These are phyloP conservation scores for Allolobophora icterica DNA, from an alignment of 2,888 invertebrate genomes.

Conservation along the genomic window DNA sequence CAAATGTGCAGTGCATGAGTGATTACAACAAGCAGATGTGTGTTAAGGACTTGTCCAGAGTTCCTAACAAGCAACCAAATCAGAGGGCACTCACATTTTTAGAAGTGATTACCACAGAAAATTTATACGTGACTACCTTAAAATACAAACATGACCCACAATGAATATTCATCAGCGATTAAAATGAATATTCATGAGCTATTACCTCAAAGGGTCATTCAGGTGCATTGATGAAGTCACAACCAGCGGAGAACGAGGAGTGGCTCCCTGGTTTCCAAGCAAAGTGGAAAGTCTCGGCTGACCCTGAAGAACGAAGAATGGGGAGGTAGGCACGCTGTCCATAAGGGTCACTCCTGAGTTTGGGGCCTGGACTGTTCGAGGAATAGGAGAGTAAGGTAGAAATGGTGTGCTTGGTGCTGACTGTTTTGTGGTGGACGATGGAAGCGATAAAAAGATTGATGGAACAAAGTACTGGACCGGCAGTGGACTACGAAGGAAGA, in stretches of 20 bases:
- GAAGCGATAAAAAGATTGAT: slow-evolving; percentile 54
- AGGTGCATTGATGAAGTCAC: slow-evolving; percentile 1
- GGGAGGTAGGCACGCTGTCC: background rate
- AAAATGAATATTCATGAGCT: background rate
- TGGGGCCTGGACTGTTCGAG: background rate
- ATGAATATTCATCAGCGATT: background rate
- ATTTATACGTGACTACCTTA: too few relatives aligned
- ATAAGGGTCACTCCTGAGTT: background rate
- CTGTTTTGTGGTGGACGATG: background rate
- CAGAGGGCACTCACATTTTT: background rate
- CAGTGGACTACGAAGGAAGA: slow-evolving; percentile 18
- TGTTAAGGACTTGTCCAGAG: background rate
- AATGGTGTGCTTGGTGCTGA: background rate
- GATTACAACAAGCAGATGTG: background rate
- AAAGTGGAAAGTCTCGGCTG: background rate
- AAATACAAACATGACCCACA: background rate
- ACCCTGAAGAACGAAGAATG: background rate
- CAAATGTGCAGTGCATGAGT: background rate
- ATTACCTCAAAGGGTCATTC: slow-evolving; percentile 14
- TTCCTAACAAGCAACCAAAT: background rate
- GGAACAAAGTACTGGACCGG: slow-evolving; percentile 64
- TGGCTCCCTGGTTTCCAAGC: background rate
- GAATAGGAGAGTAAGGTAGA: slow-evolving; percentile 2
- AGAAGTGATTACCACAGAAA: too few relatives aligned
- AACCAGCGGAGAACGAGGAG: slow-evolving; percentile 13